Evolutionary conservation across 2,113 vertebrate species (phyloP), one percentile per base, ranked within the genome.

Genomic region (Sinosuthora webbiana): DNA sequence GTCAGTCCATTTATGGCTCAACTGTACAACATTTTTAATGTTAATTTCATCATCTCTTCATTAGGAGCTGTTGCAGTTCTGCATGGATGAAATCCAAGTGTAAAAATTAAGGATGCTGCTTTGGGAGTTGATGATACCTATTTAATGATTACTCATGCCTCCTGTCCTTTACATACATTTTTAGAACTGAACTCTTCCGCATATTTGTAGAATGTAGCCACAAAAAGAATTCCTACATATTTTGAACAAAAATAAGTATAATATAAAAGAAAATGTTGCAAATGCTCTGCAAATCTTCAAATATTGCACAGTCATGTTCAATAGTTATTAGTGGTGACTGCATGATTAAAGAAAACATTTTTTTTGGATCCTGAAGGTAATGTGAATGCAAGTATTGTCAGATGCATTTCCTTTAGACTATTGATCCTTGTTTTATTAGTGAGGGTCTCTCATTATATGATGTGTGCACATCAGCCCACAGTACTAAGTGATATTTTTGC

Each of bases 1-100:
- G 89, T 97, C 90, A 95, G 95, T 80, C 94, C 75, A n/a, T 91
- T 95, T 96, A 81, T 87, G 86, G 73, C 64, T 90, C 87, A 93
- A 42, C 57, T 73, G 37, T 69, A 44, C 41, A 91, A 83, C 69
- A 95, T 93, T 94, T 94, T 95, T 81, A 88, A 92, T 93, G 94
- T 87, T 95, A 92, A 90, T 96, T 90, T 97, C 90, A 39, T 39
- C 35, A 62, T 28, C 21, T 63, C 35, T 71, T 76, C 55, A 77
- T 91, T 95, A 89, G 83, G 95, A 93, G 69, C 41, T 62, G 57
- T 28, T 86, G 45, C 81, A 86, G 21, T 44, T 83, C 56, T 69
- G 37, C 71, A 65, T 33, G 82, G 31, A 70, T 83, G 59, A 92
- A 94, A 88, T 80, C 27, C 1, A 4, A 87, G 27, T 71, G 45